Evolutionary conservation across 1,140 invertebrate genomes (phyloP), one percentile per base, ranked within the genome.

Genomic region (Sycophila sp.): DNA sequence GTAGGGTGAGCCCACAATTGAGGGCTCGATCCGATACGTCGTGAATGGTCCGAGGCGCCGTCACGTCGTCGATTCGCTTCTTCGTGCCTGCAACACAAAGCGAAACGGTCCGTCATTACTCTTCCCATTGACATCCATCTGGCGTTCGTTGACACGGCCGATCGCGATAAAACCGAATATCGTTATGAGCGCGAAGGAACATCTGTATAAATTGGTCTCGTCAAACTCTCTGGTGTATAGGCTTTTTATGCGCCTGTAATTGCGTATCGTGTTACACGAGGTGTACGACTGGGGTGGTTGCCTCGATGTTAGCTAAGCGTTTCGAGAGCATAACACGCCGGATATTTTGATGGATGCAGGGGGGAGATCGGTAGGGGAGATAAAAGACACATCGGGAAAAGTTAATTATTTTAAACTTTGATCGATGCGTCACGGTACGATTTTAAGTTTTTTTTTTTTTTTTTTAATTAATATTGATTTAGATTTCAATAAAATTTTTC

Each of bases 1-100:
- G 83, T 71, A 85, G 77, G 42, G 79, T 83, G 53, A 86, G 79
- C 68, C 85, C 83, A 55, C 80, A 86, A 32, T 81, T 80, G 58
- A 86, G 77, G 64, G 81, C 79, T 26, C 78, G 77, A 45, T 85
- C 83, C n/a, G 83, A 77, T 30, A 86, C 71, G 45, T 86, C 85
- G 70, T 85, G 81, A 40, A 86, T 84, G 30, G 77, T 83, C 65
- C 81, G 81, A 28, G 85, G 83, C 42, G 79, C 70, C 55, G 79
- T 72, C 30, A 85, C 78, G 42, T 85, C 83, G 47, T 85, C 83
- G 47, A 76, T 74, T 72, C 76, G 78, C 78, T 83, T 84, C 76
- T 84, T 85, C 56, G 80, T 79, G 47, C 84, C 84, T 85, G 58
- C 26, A 63, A 70, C 51, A 70, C 13, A 55, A 40, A 66, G 24